A percentile compares a stretch with the other conserved stretches of the same genome.
phyloP scores from a whole-genome alignment of 2,888 invertebrate species.

The Cosmia pyralina region DNA sequence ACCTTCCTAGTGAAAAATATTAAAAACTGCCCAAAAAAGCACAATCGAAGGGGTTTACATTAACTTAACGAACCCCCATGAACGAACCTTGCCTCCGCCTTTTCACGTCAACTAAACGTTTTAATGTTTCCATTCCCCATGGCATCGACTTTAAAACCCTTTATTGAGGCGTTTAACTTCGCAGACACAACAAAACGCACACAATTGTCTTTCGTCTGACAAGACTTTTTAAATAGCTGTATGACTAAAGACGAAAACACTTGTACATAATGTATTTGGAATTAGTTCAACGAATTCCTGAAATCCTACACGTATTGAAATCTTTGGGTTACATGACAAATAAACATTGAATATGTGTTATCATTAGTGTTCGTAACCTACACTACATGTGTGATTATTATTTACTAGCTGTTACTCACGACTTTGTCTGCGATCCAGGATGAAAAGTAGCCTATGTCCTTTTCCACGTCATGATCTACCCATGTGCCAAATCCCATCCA shows the following conservation, averaged over 20 bases:
- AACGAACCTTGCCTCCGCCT: conserved; percentile 29
- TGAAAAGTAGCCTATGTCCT: no score
- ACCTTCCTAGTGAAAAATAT: not conserved
- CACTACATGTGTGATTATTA: conserved; percentile 6
- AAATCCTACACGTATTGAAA: conserved; percentile 41
- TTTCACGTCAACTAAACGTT: conserved; percentile 40
- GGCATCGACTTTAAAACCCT: conserved; percentile 40
- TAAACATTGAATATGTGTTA: conserved; percentile 19
- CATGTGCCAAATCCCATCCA: no score
- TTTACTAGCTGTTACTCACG: no score
- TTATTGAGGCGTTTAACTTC: conserved; percentile 48
- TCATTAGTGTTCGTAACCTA: conserved; percentile 4
- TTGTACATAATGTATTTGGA: conserved; percentile 47
- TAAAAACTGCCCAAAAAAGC: conserved; percentile 15
- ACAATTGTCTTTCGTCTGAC: conserved; percentile 31
- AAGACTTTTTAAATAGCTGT: conserved; percentile 43
- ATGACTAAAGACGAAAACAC: conserved; percentile 37
- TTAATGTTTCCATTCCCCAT: conserved; percentile 35
- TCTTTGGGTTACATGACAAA: conserved; percentile 30
- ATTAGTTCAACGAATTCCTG: conserved; percentile 51
- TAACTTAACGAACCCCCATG: conserved; percentile 45
- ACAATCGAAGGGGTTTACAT: conserved; percentile 16
- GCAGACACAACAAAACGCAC: conserved; percentile 58
- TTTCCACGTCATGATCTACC: no score
- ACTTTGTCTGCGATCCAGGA: no score